Percentiles rank a stretch among this genome's conserved stretches.
These are phyloP conservation scores for Drosophila kurseongensis DNA, from an alignment of 1,140 invertebrate species.

Conservation along the genomic window DNA sequence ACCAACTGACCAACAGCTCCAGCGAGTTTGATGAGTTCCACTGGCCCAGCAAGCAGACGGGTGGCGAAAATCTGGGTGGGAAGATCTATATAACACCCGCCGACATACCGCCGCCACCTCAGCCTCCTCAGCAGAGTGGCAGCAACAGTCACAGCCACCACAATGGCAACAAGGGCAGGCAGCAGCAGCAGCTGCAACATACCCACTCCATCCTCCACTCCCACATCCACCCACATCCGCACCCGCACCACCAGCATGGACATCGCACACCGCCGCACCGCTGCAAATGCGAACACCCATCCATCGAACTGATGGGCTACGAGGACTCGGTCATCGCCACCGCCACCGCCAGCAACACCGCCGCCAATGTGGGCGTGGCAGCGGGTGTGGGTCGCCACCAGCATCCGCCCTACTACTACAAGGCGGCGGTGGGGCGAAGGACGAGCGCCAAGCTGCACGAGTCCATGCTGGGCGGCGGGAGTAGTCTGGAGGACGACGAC, in stretches of 20 bases:
- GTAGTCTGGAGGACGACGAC: conserved; percentile 69
- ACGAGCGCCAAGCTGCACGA: conserved; percentile 67
- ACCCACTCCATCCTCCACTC: conserved; percentile 27
- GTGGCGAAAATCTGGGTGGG: conserved; percentile 36
- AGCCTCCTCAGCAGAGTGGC: conserved; percentile 60
- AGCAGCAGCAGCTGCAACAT: conserved; percentile 31
- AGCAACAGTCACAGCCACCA: conserved; percentile 43
- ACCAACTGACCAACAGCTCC: conserved; percentile 67
- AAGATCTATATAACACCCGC: conserved; percentile 82
- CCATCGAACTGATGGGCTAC: conserved; percentile 71
- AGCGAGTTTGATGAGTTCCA: conserved; percentile 77
- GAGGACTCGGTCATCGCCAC: conserved; percentile 58
- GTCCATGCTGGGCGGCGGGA: conserved; percentile 70
- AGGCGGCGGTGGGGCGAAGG: conserved; percentile 47
- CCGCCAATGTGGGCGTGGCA: conserved; percentile 37
- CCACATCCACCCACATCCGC: conserved; percentile 41
- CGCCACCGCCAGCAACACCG: conserved; percentile 43
- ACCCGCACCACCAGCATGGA: conserved; percentile 56
- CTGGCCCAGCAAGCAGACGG: conserved; percentile 69
- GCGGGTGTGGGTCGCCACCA: conserved; percentile 54
- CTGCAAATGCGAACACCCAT: conserved; percentile 78
- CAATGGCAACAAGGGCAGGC: conserved; percentile 41
- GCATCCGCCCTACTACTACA: conserved; percentile 75
- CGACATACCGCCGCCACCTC: conserved; percentile 77
- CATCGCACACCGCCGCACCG: conserved; percentile 69